phyloP scores from a whole-genome alignment of 1,140 invertebrate genomes.

The Drosophila pachea region DNA sequence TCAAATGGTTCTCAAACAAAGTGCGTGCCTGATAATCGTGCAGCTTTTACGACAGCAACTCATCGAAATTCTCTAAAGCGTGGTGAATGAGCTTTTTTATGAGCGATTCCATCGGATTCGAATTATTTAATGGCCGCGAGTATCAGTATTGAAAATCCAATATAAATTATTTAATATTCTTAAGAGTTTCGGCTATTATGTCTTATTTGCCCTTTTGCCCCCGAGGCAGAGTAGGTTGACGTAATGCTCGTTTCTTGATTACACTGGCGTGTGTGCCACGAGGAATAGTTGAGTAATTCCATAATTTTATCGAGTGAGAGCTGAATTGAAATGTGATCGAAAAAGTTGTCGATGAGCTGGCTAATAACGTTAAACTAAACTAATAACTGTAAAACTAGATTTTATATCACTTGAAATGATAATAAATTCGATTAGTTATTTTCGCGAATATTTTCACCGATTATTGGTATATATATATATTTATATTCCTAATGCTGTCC shows the following conservation, averaged over 20 bases:
- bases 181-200: slow-evolving; percentile 11
- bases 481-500: slow-evolving; percentile 30
- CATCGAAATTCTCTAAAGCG: slow-evolving; percentile 5
- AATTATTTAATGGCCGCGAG: slow-evolving; percentile 31
- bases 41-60: slow-evolving; percentile 27
- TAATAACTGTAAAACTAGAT: too few species aligned
- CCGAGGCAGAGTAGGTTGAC: slow-evolving; percentile 1
- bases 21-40: slow-evolving; percentile 39
- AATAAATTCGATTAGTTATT: too few species aligned
- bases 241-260: slow-evolving; percentile 4
- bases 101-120: slow-evolving; percentile 3
- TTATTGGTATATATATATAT: slow-evolving; percentile 15
- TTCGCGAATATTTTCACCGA: neutral
- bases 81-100: slow-evolving; percentile 19
- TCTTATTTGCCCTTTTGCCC: neutral
- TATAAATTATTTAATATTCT: slow-evolving; percentile 30
- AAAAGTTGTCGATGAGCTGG: too few species aligned
- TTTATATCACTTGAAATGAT: neutral
- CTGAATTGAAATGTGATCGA: neutral
- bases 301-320: neutral
- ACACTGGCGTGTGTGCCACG: neutral
- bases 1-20: slow-evolving; percentile 14
- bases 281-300: neutral
- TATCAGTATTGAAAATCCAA: slow-evolving; percentile 16
- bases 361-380: too few species aligned